Conservation (phyloP, 1,140 invertebrate species). For the Lordiphosa stackelbergi region DNA sequence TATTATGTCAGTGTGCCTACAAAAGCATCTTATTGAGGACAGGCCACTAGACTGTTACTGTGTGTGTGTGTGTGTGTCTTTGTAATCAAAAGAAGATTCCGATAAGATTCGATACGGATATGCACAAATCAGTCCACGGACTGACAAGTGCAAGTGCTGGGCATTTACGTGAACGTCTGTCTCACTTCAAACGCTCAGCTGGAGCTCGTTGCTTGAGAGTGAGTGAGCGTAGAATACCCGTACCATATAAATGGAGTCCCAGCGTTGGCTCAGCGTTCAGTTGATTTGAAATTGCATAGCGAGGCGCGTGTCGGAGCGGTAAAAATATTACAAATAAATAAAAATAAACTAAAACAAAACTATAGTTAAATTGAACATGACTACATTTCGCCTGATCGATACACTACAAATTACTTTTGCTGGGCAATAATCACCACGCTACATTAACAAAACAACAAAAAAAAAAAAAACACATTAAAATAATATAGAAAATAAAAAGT, state of each 20-base stretch:
- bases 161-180: conserved; percentile 21
- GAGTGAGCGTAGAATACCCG: conserved; percentile 46
- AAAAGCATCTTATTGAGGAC: no score
- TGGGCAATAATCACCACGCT: conserved; percentile 38
- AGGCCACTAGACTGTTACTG: no score
- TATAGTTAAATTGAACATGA: conserved; percentile 44
- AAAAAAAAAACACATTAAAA: conserved; percentile 2
- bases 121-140: conserved; percentile 41
- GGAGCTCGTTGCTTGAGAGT: conserved; percentile 47
- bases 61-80: neutral
- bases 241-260: conserved; percentile 60
- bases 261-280: conserved; percentile 60
- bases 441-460: conserved; percentile 44
- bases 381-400: conserved; percentile 26
- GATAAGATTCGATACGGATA: conserved; percentile 51
- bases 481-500: conserved; percentile 11
- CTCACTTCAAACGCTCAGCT: conserved; percentile 10
- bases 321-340: conserved; percentile 1
- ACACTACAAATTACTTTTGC: conserved; percentile 11
- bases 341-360: conserved; percentile 17
- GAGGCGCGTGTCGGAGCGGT: conserved; percentile 29
- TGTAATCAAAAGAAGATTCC: conserved; percentile 58
- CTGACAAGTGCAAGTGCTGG: conserved; percentile 33
- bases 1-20: no score
- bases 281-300: conserved; percentile 49